Evolutionary conservation across 1,140 invertebrate genomes (phyloP), one percentile per base, ranked within the genome.

Genomic region (Brachionus paranguensis): DNA sequence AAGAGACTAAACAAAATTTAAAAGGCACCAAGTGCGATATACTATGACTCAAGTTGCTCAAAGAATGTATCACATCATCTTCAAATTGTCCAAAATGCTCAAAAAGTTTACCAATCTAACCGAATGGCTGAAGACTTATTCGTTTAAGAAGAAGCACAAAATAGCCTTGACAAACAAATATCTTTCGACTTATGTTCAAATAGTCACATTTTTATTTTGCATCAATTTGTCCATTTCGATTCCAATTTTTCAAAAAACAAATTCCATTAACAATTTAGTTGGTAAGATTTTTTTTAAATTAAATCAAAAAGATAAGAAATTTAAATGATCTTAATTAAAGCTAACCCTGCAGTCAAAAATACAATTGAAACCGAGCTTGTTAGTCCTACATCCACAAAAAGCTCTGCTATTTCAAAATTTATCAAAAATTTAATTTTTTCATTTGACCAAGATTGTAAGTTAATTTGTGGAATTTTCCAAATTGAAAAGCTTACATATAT

Each of bases 211-310:
- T 14, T 41, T 68, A 4, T 64, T 47, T 4, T 64, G 50, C 37
- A 64, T 81, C 6, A 81, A 81, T 68, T 17, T 60, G 10, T 41
- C 78, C 27, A 68, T 45, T 68, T 81, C 78, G 20, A 81, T 81
- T 81, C 78, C 78, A 68, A 81, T 81, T 55, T 53, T 64, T 45
- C 78, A 81, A 81, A 81, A 81, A 24, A 12, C 24, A 8, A 64
- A 81, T 81, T 81, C 78, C 78, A 68, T 60, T 20, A 20, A 64
- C n/a, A 43, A 43, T 17, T 7, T 41, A 41, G 17, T 20, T 72
- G n/a, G n/a, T 41, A 29, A 37, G 14, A 33, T 33, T 65, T 64
- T 10, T 64, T 64, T 64, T 64, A 20, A 24, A n/a, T 20, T 20
- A 64, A 64, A 24, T 64, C 6, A 7, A 64, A 64, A 65, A 29